Evolutionary conservation across 2,797 vertebrate genomes (phyloP), one percentile per base, ranked within the genome.

Genomic region (Anableps anableps): DNA sequence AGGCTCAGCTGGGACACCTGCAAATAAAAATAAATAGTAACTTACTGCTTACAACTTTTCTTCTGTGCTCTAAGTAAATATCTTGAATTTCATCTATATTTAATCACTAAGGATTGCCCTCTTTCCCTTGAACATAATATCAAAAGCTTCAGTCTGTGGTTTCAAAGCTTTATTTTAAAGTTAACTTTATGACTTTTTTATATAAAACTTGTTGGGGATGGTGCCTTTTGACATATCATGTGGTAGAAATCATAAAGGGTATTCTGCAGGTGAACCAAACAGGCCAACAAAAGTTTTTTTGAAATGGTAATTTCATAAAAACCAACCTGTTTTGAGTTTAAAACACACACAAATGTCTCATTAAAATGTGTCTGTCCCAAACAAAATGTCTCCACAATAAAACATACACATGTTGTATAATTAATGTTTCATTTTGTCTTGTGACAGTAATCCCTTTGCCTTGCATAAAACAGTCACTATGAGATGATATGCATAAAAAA

Each of bases 391-490:
- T 76, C 36, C 29, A 36, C 66, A 8, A 82, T 34, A 82, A 75
- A 16, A 38, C 77, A 58, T 48, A 71, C 38, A 26, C 23, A 6
- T 26, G 6, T 29, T n/a, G n/a, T 58, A 72, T 62, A 87, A 80
- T 77, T 81, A 4, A 76, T 82, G 51, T 83, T 74, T 53, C 48
- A 51, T n/a, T 53, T 34, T 58, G 48, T 88, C 88, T 85, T 83
- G 66, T 86, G 78, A 83, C 82, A 70, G 72, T 82, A 89, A 51
- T 86, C 82, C 76, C 31, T 58, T 8, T 83, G 51, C 51, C 78
- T 81, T 86, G 77, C 76, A 76, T 81, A 86, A 88, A 84, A 34
- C 74, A 80, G 64, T 78, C 77, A 50, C 64, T 79, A 31, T 74
- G 58, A 34, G 41, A 89, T 72, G 76, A 72, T 83, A 74, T 58